These are phyloP conservation scores for Cheirogaleus medius DNA, from an alignment of 2,113 vertebrate species.

Conservation along the genomic window DNA sequence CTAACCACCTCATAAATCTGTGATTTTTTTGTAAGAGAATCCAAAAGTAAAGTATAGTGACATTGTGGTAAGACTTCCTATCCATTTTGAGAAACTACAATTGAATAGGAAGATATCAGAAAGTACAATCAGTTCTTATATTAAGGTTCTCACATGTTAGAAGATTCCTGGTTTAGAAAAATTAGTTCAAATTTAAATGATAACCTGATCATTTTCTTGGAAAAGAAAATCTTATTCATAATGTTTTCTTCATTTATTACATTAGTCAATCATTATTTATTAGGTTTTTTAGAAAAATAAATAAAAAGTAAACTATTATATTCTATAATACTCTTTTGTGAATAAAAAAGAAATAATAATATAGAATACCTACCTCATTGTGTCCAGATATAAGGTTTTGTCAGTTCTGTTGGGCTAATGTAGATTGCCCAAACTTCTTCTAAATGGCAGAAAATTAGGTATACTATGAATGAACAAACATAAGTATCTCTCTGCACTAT, in stretches of 20 bases:
- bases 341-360: background rate
- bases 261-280: background rate
- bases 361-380: background rate
- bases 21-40: background rate
- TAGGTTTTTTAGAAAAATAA: background rate
- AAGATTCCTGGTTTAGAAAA: conserved; percentile 13
- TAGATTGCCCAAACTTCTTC: background rate
- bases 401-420: background rate
- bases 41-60: background rate
- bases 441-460: background rate
- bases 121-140: background rate
- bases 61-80: background rate
- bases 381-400: background rate
- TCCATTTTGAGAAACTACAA: conserved; percentile 34
- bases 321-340: background rate
- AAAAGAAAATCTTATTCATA: background rate
- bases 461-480: background rate
- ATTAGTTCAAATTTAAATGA: background rate
- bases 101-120: background rate
- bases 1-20: conserved; percentile 31
- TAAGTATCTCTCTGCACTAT: background rate
- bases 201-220: conserved; percentile 13
- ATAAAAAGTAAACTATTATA: background rate
- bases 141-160: background rate
- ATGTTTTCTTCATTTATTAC: background rate